Evolutionary conservation across 2,113 vertebrate genomes (phyloP), one percentile per base, ranked within the genome.

Genomic region (Martes martes): DNA sequence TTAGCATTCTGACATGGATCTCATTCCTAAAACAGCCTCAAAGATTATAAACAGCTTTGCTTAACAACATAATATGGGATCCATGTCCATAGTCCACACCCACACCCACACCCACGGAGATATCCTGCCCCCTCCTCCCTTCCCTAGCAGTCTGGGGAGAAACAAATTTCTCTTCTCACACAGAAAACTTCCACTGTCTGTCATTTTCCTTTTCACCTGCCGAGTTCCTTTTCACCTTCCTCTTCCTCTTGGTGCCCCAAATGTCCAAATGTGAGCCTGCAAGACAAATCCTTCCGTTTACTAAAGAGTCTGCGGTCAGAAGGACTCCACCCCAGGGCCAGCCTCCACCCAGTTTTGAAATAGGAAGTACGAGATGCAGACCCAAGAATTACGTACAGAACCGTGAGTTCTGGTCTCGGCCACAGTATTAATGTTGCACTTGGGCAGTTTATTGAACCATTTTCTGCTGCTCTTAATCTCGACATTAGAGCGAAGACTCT

Each of bases 31-130:
- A 96, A 95, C 83, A 89, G 57, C 18, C 69, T 96, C 69, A 36
- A 93, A 96, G 78, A 96, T 98, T 93, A 82, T 84, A 97, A 96
- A 96, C 95, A 95, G 97, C 94, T 97, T 95, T 95, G 69, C 65
- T 92, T 92, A 96, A 95, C 92, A 96, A 83, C 94, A 86, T 92
- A 90, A 94, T 94, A 42, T 42, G 88, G 50, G 59, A n/a, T 85
- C 80, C 94, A 67, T 26, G 88, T 78, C 93, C 84, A 81, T 87
- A 84, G 84, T 81, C 93, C 88, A 81, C 92, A 84, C 87, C 96
- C 97, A 81, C 92, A 84, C 87, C 96, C 97, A 95, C 83, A 80
- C 88, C 73, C 92, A 50, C 39, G 45, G 11, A 28, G 16, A 45
- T n/a, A 50, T 57, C 69, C 50, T 74, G 4, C 67, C 31, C 2